Percentiles rank a stretch among this genome's conserved stretches.
phyloP scores from a whole-genome alignment of 2,113 vertebrate species.

The Leptodactylus fuscus region DNA sequence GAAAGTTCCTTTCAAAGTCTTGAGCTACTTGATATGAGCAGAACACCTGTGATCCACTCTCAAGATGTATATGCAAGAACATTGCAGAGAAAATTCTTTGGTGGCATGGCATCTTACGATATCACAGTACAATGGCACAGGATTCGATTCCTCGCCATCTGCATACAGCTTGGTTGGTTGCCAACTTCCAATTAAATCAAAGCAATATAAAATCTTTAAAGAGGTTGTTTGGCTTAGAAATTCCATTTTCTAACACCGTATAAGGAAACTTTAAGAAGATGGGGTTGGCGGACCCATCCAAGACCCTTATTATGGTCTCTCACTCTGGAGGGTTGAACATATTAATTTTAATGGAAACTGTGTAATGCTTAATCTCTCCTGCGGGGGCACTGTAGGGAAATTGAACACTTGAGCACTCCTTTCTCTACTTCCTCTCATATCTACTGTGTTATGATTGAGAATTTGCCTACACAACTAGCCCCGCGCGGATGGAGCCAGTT shows the following conservation, averaged over 20 bases:
- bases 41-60: background rate
- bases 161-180: no score
- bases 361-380: background rate
- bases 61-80: background rate
- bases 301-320: no score
- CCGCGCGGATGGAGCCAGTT: background rate
- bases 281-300: background rate
- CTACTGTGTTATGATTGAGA: no score
- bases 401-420: no score
- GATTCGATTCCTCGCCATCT: background rate
- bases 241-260: background rate
- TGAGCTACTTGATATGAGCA: background rate
- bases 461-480: no score
- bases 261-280: background rate
- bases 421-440: no score
- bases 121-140: background rate
- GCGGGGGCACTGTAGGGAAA: no score
- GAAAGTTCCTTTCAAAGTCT: constrained; percentile 12
- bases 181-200: background rate
- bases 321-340: background rate
- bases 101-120: background rate
- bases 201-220: background rate
- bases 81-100: background rate
- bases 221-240: background rate
- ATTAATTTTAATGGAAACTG: background rate